Conservation (phyloP, 2,113 vertebrate species). For the Phaethon lepturus region DNA sequence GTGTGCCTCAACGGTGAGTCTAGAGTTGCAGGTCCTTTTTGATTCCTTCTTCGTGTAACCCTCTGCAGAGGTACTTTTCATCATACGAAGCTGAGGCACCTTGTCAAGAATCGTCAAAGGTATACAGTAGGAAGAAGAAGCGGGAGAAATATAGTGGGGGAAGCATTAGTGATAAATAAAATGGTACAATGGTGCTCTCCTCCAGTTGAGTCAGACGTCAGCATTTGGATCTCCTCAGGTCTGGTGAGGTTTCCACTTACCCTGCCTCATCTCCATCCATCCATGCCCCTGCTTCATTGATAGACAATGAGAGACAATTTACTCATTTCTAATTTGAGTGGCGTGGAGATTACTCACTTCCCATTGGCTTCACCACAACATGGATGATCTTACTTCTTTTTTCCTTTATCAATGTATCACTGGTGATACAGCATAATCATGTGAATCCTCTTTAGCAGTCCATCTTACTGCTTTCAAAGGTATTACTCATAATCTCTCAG, state of each 20-base stretch:
- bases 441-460: neutral
- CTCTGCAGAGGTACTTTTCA: neutral
- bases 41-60: neutral
- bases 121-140: neutral
- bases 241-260: neutral
- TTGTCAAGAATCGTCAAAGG: neutral
- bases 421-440: neutral
- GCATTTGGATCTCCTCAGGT: neutral
- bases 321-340: neutral
- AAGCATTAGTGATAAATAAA: neutral
- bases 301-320: neutral
- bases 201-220: rapidly evolving
- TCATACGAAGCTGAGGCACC: neutral
- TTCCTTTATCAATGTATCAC: neutral
- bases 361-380: neutral
- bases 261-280: neutral
- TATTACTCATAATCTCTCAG: neutral
- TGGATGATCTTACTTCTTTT: neutral
- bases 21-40: neutral
- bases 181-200: neutral
- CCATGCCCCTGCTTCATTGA: neutral
- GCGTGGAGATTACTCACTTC: neutral
- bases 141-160: neutral
- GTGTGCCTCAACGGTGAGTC: neutral
- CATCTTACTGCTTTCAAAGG: neutral